phyloP scores from a whole-genome alignment of 2,888 invertebrate species.

The Hirtodrosophila histrioides region DNA sequence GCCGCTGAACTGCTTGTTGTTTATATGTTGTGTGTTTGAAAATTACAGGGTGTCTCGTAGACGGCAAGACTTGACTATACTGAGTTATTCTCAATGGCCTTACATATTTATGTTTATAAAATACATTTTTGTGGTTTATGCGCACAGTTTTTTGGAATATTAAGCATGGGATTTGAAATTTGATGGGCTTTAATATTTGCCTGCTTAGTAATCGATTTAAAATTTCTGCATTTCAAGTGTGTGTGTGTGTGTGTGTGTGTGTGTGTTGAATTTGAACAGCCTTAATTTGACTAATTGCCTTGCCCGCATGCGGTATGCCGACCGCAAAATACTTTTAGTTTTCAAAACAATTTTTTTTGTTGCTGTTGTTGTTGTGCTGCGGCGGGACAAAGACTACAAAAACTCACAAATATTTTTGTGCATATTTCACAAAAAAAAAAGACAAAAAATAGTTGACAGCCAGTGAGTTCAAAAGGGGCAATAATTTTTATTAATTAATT shows the following conservation, averaged over 20 bases:
- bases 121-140: slow-evolving; percentile 21
- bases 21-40: too few species aligned
- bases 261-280: slow-evolving; percentile 18
- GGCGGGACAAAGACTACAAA: slow-evolving; percentile 24
- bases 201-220: too few species aligned
- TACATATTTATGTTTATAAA: too few species aligned
- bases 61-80: too few species aligned
- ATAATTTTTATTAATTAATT: slow-evolving; percentile 80
- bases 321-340: slow-evolving; percentile 69
- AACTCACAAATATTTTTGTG: slow-evolving; percentile 43
- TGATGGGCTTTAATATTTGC: too few species aligned
- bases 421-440: slow-evolving; percentile 34
- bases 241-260: slow-evolving; percentile 13
- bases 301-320: slow-evolving; percentile 35
- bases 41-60: too few species aligned
- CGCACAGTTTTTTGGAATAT: slow-evolving; percentile 16
- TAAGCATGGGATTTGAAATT: too few species aligned
- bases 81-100: too few species aligned
- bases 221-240: slow-evolving; percentile 13
- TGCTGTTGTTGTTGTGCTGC: slow-evolving; percentile 38
- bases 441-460: slow-evolving; percentile 68
- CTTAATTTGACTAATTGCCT: slow-evolving; percentile 66
- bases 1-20: too few species aligned
- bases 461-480: slow-evolving; percentile 55
- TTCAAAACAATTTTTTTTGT: slow-evolving; percentile 45